Base-by-base conservation (phyloP, 2,888 invertebrate genomes). In the Myopa tessellatipennis region DNA sequence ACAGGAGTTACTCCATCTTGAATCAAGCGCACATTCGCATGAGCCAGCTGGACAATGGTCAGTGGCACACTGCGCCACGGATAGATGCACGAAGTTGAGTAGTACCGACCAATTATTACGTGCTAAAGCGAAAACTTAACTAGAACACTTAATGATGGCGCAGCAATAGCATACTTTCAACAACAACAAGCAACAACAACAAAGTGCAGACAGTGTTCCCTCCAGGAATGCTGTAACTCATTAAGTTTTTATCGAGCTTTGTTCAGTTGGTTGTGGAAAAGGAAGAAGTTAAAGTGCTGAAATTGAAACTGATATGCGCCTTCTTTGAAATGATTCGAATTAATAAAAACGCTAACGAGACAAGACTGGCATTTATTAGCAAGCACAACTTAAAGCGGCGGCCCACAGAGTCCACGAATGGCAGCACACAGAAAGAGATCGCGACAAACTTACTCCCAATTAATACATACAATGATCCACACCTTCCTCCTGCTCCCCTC, bases 271-370 rank as follows among this genome's bases (percentile, higher is more conserved):
- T 55, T 14, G 55, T 55, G 55, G 55, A 55, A 55, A 3, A 5
- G 55, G 16, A 12, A 12, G 8, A 10, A 45, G 6, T 8, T 45
- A 45, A 45, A 45, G 45, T 45, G 3, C 1, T 45, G 45, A 0
- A 10, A 45, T 45, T 45, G 45, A 1, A 45, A n/a, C 55, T n/a
- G 55, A 14, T n/a, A 8, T 34, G 63, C 65, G 55, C 80, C 84
- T 84, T 83, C 83, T 81, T 80, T 50, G 63, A 69, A 50, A 50
- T 26, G 68, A 79, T 72, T 63, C 81, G 82, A 81, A 83, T 84
- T 82, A 83, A 84, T 85, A 84, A 84, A 85, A 85, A 81, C 82
- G 81, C 85, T 85, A 85, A 85, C 85, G 84, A 83, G 85, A 78
- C 82, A 78, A 74, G 74, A 14, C 45, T 75, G 75, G 68, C 75